Conservation (phyloP, 2,113 vertebrate species). For the Thamnophis sirtalis region DNA sequence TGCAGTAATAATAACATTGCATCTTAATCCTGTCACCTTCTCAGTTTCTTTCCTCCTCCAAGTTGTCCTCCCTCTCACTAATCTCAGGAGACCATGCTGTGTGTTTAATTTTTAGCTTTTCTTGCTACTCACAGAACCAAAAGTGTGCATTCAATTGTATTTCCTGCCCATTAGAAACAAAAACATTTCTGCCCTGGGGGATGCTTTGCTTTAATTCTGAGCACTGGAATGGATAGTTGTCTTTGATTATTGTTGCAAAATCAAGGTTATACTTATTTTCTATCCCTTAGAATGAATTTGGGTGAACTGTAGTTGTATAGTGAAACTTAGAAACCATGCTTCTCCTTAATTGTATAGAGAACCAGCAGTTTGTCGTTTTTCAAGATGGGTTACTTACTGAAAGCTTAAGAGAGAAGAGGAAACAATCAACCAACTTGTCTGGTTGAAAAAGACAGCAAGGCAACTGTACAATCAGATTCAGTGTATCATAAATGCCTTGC, state of each 20-base stretch:
- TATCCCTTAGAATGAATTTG: not conserved
- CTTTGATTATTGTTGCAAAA: not conserved
- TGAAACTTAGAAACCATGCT: not conserved
- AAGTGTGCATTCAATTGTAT: constrained; percentile 50
- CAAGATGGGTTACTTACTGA: no score
- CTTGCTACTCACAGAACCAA: constrained; percentile 5
- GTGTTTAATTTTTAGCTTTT: constrained; percentile 40
- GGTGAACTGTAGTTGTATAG: not conserved
- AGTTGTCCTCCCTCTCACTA: constrained; percentile 31
- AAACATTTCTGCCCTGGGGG: constrained; percentile 29
- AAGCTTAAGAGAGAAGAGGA: not conserved
- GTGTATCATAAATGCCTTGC: not conserved
- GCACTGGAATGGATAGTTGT: not conserved
- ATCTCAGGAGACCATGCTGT: constrained; percentile 7
- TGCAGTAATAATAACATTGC: constrained; percentile 62
- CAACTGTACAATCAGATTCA: not conserved
- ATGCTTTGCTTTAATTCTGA: not conserved
- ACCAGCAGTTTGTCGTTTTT: not conserved
- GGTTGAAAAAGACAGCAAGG: not conserved
- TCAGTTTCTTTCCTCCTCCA: constrained; percentile 31
- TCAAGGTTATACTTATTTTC: not conserved
- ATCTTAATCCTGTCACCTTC: constrained; percentile 58
- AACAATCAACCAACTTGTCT: no score
- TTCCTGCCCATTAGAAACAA: constrained; percentile 46
- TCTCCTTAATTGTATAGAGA: not conserved